These are phyloP conservation scores for Nicator chloris DNA, from an alignment of 2,113 vertebrate genomes.

Conservation along the genomic window DNA sequence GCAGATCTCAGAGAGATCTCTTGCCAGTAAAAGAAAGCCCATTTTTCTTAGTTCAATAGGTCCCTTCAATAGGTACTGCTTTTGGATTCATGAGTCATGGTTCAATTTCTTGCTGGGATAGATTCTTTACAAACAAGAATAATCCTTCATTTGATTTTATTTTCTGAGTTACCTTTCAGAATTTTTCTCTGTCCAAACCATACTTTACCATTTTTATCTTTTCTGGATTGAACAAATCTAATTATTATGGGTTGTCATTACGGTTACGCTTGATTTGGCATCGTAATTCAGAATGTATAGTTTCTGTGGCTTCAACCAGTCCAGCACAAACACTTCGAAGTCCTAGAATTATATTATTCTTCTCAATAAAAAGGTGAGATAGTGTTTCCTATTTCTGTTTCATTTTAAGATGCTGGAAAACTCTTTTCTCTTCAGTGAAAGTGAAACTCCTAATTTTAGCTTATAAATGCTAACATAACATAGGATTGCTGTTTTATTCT, in stretches of 20 bases:
- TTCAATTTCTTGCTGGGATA: neutral
- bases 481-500: neutral
- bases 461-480: neutral
- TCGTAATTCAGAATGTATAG: neutral
- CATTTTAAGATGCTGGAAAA: neutral
- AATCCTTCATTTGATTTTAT: constrained; percentile 4
- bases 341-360: neutral
- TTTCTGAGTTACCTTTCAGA: neutral
- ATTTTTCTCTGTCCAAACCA: neutral
- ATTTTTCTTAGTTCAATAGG: neutral
- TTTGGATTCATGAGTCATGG: neutral
- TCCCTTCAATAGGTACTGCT: neutral
- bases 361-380: neutral
- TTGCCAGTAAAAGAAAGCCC: neutral
- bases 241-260: neutral
- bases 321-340: neutral
- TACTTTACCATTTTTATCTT: neutral
- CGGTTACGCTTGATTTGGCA: rapidly evolving
- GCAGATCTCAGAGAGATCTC: neutral
- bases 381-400: neutral
- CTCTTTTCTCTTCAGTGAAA: neutral
- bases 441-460: neutral
- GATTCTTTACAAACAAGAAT: neutral
- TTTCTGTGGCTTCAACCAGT: neutral
- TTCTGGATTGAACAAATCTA: neutral